Evolutionary conservation across 2,888 invertebrate genomes (phyloP).

Genomic region (Eurois occulta): DNA sequence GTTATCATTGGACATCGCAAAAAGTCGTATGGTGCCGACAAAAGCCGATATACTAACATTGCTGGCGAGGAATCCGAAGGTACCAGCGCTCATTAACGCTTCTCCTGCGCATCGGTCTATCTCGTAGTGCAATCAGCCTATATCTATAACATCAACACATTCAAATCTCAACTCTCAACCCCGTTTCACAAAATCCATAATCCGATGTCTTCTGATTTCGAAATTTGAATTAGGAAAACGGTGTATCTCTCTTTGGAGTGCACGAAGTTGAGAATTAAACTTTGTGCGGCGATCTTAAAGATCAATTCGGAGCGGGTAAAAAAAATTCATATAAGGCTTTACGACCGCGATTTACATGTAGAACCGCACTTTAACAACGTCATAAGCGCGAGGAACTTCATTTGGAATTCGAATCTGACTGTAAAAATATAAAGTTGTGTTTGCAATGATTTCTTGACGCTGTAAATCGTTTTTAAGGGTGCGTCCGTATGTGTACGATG

Average conservation of each 20-base stretch:
- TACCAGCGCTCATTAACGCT: slow-evolving; percentile 89
- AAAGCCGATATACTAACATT: slow-evolving; percentile 87
- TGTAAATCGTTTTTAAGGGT: slow-evolving; percentile 63
- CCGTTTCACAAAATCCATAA: not conserved
- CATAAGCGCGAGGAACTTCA: slow-evolving; percentile 21
- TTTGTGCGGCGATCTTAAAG: slow-evolving; percentile 20
- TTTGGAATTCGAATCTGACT: slow-evolving; percentile 36
- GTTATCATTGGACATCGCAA: slow-evolving; percentile 89
- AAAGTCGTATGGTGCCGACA: slow-evolving; percentile 88
- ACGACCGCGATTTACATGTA: slow-evolving; percentile 52
- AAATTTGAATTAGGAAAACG: slow-evolving; percentile 59
- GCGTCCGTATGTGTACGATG: slow-evolving; percentile 77
- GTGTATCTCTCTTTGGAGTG: slow-evolving; percentile 48
- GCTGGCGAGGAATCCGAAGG: slow-evolving; percentile 85
- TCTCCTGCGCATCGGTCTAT: slow-evolving; percentile 76
- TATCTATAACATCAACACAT: slow-evolving; percentile 47
- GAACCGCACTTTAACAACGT: slow-evolving; percentile 46
- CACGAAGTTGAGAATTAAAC: slow-evolving; percentile 15
- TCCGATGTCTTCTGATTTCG: not conserved
- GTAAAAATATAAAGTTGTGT: slow-evolving; percentile 20
- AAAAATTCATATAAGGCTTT: slow-evolving; percentile 55
- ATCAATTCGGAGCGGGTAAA: slow-evolving; percentile 22
- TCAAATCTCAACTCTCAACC: slow-evolving; percentile 38
- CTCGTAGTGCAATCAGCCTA: slow-evolving; percentile 70
- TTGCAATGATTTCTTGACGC: slow-evolving; percentile 34